Conservation (phyloP, 53 echinoderm and acorn worm species). For the Holothuria leucospilota region DNA sequence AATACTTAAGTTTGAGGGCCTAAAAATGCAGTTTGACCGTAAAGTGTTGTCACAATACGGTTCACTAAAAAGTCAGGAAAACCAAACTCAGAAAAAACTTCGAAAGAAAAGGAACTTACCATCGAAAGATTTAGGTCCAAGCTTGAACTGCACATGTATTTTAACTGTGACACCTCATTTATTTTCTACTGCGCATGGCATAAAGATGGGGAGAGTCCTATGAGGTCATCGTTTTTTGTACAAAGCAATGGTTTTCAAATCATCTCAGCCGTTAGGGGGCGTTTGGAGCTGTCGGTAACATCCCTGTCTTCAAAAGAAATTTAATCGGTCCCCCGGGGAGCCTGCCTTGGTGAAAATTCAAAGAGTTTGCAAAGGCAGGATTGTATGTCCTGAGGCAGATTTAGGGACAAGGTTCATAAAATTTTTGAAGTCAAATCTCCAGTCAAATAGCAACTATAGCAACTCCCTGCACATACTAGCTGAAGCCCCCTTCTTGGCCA, state of each 20-base stretch:
- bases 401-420: neutral
- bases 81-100: no score
- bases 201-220: neutral
- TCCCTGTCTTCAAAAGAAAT: slow-evolving; percentile 24
- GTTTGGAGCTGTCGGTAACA: slow-evolving; percentile 1
- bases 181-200: no score
- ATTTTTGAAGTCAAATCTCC: neutral
- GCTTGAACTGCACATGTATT: no score
- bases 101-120: no score
- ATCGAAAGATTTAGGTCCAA: no score
- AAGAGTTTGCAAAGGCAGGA: slow-evolving; percentile 9
- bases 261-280: neutral
- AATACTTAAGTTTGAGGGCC: no score
- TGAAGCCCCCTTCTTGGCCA: no score
- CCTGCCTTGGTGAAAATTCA: slow-evolving; percentile 23
- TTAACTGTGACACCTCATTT: no score
- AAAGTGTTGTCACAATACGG: no score
- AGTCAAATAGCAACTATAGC: slow-evolving; percentile 24
- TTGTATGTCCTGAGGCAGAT: slow-evolving; percentile 11
- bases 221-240: neutral
- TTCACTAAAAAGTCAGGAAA: no score
- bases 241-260: neutral
- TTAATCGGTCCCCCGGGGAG: neutral
- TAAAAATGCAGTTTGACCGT: no score
- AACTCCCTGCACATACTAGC: no score